Conservation (phyloP, 2,888 invertebrate genomes). For the Conops quadrifasciatus region DNA sequence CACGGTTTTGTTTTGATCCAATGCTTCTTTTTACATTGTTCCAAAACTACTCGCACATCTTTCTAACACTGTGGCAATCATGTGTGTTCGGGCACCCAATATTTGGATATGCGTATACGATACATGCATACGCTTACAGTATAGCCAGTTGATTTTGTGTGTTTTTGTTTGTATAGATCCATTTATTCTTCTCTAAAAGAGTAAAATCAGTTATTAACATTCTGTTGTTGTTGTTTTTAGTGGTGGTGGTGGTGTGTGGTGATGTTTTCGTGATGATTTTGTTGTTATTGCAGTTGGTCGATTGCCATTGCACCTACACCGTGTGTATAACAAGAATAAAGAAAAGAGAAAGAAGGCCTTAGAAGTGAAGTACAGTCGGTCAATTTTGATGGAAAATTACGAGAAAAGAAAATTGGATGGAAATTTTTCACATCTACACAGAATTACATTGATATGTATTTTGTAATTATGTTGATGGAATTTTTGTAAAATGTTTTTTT, state of each 20-base stretch:
- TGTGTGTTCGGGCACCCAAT: background rate
- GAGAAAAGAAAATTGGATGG: background rate
- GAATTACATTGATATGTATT: background rate
- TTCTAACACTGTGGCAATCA: background rate
- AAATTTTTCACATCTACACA: background rate
- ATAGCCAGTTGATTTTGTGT: too few relatives aligned
- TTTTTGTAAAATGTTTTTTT: background rate
- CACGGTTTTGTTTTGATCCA: conserved; percentile 54
- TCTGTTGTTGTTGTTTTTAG: too few relatives aligned
- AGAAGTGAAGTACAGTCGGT: conserved; percentile 2
- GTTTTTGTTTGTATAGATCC: too few relatives aligned
- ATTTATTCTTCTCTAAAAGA: too few relatives aligned
- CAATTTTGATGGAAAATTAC: background rate
- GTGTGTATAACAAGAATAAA: too few relatives aligned
- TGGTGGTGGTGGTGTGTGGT: too few relatives aligned
- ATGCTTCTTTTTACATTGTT: conserved; percentile 42
- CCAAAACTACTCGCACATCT: background rate
- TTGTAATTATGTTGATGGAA: background rate
- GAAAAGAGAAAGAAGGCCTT: too few relatives aligned
- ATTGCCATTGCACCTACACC: too few relatives aligned
- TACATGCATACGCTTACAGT: background rate
- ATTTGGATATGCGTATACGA: background rate
- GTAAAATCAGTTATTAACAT: too few relatives aligned
- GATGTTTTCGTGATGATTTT: too few relatives aligned
- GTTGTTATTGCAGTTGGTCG: too few relatives aligned